phyloP scores from a whole-genome alignment of 2,113 vertebrate species.

The Grammomys dolichurus region DNA sequence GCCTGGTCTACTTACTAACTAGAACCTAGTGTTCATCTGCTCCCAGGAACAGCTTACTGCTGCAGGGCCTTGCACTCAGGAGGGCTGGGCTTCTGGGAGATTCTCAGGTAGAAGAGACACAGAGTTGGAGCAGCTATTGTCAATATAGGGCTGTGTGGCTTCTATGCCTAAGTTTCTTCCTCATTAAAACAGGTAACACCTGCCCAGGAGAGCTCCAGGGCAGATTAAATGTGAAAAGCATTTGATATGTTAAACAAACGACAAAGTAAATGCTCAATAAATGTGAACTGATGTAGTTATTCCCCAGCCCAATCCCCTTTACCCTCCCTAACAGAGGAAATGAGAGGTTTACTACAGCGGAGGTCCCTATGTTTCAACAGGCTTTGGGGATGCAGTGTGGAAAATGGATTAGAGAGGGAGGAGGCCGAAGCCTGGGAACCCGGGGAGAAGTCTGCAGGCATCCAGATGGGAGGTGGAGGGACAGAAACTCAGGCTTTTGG shows the following conservation, averaged over 20 bases:
- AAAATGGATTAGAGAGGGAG: slow-evolving; percentile 46
- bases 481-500: neutral
- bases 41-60: neutral
- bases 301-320: neutral
- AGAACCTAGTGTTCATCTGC: neutral
- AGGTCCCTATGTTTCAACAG: neutral
- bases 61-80: neutral
- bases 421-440: neutral
- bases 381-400: slow-evolving; percentile 12
- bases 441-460: neutral
- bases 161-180: neutral
- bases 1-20: neutral
- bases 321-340: neutral
- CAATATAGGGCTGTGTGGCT: neutral
- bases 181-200: neutral
- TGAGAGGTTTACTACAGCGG: neutral
- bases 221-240: neutral
- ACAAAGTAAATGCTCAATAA: neutral
- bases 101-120: neutral
- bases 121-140: too few species aligned
- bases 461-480: slow-evolving; percentile 30
- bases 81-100: neutral
- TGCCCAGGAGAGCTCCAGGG: neutral
- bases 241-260: neutral
- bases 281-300: neutral